phyloP scores from a whole-genome alignment of 2,797 vertebrate species.

The Pteropus rufus region DNA sequence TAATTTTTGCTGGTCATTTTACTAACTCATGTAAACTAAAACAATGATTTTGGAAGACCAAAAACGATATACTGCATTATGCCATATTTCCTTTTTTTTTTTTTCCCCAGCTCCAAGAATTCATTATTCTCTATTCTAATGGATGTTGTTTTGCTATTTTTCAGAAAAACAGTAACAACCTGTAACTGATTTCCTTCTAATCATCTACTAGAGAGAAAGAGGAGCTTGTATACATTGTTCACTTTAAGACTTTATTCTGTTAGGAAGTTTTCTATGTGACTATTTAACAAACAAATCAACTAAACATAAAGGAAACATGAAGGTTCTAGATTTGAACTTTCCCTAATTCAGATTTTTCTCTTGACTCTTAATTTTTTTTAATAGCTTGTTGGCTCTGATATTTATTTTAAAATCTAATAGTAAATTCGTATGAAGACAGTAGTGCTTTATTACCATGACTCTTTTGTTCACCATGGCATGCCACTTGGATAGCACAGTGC shows the following conservation, averaged over 20 bases:
- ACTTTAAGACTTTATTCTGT: neutral
- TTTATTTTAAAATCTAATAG: neutral
- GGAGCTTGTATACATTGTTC: neutral
- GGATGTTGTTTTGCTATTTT: neutral
- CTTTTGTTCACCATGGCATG: neutral
- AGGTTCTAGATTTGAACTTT: neutral
- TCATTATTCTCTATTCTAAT: neutral
- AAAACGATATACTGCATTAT: neutral
- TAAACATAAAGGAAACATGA: neutral
- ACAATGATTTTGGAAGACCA: neutral
- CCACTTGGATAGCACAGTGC: neutral
- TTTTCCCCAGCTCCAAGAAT: neutral
- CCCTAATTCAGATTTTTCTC: neutral
- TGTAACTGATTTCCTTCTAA: neutral
- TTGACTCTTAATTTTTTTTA: neutral
- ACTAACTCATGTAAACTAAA: neutral
- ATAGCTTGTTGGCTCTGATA: neutral
- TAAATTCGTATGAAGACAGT: neutral
- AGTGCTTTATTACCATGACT: neutral
- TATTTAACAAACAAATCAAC: neutral
- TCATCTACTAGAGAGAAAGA: neutral
- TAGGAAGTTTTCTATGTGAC: neutral
- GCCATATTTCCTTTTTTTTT: neutral
- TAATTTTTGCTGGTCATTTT: neutral
- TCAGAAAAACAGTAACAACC: neutral